phyloP scores from a whole-genome alignment of 2,113 vertebrate genomes.

The Zosterops japonicus region DNA sequence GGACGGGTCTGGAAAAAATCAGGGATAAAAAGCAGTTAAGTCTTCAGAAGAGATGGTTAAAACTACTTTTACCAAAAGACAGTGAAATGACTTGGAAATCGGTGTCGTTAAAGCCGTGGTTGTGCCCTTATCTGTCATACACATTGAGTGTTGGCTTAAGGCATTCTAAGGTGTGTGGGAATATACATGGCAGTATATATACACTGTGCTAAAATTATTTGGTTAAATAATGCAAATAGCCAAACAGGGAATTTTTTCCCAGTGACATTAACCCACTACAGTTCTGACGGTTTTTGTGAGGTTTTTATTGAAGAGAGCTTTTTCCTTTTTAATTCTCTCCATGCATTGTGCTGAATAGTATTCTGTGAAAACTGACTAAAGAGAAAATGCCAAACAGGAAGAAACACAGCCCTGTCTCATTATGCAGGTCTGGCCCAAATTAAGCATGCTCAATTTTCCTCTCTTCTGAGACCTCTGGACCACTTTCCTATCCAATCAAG shows the following conservation, averaged over 20 bases:
- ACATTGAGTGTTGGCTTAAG: not conserved
- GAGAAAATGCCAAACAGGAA: not conserved
- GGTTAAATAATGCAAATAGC: not conserved
- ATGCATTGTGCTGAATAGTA: not conserved
- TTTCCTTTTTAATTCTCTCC: not conserved
- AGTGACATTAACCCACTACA: not conserved
- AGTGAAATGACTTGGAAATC: not conserved
- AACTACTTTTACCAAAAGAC: not conserved
- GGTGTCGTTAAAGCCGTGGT: accelerated
- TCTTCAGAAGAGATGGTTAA: not conserved
- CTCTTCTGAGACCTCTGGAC: not conserved
- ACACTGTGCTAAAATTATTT: not conserved
- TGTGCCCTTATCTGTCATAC: not conserved
- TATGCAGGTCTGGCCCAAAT: not conserved
- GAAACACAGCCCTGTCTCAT: not conserved
- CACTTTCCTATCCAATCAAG: not conserved
- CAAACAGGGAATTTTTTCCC: not conserved
- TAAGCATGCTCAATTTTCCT: not conserved
- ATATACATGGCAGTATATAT: not conserved
- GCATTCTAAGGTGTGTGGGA: not conserved
- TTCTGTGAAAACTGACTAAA: not conserved
- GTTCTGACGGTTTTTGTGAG: not conserved
- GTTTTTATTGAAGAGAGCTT: not conserved
- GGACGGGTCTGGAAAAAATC: not conserved
- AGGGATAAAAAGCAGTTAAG: not conserved